Percentiles rank a stretch among this genome's conserved stretches.
phyloP scores from a whole-genome alignment of 2,797 vertebrate species.

The Notoglanidium macrostoma region DNA sequence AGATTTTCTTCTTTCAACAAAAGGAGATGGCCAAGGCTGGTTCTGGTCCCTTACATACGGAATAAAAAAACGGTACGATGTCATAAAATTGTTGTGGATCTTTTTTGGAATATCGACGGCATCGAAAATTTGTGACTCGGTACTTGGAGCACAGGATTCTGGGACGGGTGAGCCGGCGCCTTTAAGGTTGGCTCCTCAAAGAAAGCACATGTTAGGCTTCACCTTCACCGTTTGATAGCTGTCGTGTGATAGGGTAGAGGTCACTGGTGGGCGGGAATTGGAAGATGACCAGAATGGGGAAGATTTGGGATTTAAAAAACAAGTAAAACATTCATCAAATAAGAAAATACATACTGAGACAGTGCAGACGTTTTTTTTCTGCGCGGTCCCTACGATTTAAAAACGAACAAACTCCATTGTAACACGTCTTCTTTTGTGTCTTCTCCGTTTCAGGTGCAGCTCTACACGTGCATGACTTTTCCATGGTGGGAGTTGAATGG shows the following conservation, averaged over 20 bases:
- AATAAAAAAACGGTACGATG: too few relatives aligned
- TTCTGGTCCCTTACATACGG: too few relatives aligned
- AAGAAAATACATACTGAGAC: not conserved
- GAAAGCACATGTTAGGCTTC: not conserved
- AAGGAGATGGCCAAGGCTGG: too few relatives aligned
- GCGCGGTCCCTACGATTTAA: not conserved
- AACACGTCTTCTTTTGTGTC: not conserved
- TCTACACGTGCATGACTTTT: conserved; percentile 83
- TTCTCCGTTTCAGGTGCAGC: conserved; percentile 75
- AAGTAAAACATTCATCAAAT: not conserved
- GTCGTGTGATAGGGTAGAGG: too few relatives aligned
- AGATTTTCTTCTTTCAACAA: too few relatives aligned
- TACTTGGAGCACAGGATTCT: too few relatives aligned
- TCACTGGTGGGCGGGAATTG: not conserved
- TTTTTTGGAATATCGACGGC: too few relatives aligned
- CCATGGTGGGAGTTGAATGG: conserved; percentile 80
- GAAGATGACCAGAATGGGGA: not conserved
- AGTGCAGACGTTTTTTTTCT: not conserved
- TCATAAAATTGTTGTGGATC: too few relatives aligned
- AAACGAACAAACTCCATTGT: not conserved
- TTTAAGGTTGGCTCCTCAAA: not conserved
- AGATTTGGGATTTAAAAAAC: too few relatives aligned
- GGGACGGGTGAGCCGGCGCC: too few relatives aligned
- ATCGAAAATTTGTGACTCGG: too few relatives aligned
- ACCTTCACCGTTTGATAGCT: not conserved